Percentiles rank a stretch among this genome's conserved stretches.
Evolutionary conservation across 2,888 invertebrate genomes (phyloP).

Genomic region (Apotomis turbidana): DNA sequence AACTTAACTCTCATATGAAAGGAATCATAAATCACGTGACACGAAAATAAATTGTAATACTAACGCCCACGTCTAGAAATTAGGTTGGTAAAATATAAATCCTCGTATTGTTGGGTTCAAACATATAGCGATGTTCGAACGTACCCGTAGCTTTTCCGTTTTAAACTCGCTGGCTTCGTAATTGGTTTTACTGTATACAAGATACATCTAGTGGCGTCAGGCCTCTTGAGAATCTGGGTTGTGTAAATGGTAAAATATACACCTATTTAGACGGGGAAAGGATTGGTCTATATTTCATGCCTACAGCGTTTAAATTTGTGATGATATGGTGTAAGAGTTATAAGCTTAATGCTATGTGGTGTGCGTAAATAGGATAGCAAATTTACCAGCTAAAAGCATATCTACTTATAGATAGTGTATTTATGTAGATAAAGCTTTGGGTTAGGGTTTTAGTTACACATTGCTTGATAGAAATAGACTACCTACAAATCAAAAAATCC

Average conservation of each 20-base stretch:
- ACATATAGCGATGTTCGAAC: conserved; percentile 15
- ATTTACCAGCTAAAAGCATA: too few species aligned
- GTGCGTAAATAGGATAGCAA: too few species aligned
- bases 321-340: too few species aligned
- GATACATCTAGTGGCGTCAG: conserved; percentile 35
- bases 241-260: conserved; percentile 30
- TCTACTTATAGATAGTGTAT: too few species aligned
- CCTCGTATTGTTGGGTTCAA: conserved; percentile 24
- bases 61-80: conserved; percentile 23
- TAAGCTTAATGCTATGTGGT: too few species aligned
- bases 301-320: neutral
- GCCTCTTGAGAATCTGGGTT: conserved; percentile 33
- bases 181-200: conserved; percentile 28
- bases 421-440: too few species aligned
- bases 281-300: conserved; percentile 14
- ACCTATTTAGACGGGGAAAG: conserved; percentile 21
- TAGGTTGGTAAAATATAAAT: conserved; percentile 23
- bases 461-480: too few species aligned
- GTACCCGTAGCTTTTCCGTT: conserved; percentile 1
- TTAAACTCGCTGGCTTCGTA: conserved; percentile 25
- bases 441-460: too few species aligned
- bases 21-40: conserved; percentile 27
- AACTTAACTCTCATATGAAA: conserved; percentile 22
- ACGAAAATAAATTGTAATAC: conserved; percentile 33
- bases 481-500: too few species aligned